These are phyloP conservation scores for Malaclemys terrapin DNA, from an alignment of 2,113 vertebrate genomes.

Conservation along the genomic window DNA sequence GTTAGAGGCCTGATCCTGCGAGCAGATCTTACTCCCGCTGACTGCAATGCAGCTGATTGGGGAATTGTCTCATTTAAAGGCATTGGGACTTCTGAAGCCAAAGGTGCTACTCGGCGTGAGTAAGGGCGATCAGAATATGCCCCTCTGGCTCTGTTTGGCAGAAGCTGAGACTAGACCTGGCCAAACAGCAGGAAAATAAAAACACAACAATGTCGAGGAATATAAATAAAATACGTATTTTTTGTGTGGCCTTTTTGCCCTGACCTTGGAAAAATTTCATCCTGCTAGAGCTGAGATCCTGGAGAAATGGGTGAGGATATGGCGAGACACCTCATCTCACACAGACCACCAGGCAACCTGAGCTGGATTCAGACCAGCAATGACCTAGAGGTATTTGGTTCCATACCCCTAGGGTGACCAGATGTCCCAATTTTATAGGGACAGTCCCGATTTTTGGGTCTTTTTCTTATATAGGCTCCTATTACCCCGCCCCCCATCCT, in stretches of 20 bases:
- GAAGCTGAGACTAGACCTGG: not conserved
- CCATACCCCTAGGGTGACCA: too few species aligned
- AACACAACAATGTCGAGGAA: not conserved
- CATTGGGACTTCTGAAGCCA: not conserved
- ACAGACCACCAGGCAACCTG: not conserved
- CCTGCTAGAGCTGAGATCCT: not conserved
- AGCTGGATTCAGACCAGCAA: not conserved
- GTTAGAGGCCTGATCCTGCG: slow-evolving; percentile 39
- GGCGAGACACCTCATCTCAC: not conserved
- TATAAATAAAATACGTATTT: not conserved
- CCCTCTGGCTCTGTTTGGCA: not conserved
- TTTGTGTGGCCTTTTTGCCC: not conserved
- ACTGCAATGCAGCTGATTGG: not conserved
- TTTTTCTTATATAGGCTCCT: too few species aligned
- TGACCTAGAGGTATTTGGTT: not conserved
- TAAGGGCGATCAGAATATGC: not conserved
- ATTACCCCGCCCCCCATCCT: too few species aligned
- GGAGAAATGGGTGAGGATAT: not conserved
- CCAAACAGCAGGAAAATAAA: not conserved
- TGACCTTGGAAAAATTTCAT: not conserved
- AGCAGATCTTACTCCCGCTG: not conserved
- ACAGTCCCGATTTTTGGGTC: too few species aligned
- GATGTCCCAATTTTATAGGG: too few species aligned
- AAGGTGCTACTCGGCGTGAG: not conserved
- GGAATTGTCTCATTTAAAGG: not conserved